Evolutionary conservation across 2,113 vertebrate species (phyloP).

Genomic region (Elephantulus edwardii): DNA sequence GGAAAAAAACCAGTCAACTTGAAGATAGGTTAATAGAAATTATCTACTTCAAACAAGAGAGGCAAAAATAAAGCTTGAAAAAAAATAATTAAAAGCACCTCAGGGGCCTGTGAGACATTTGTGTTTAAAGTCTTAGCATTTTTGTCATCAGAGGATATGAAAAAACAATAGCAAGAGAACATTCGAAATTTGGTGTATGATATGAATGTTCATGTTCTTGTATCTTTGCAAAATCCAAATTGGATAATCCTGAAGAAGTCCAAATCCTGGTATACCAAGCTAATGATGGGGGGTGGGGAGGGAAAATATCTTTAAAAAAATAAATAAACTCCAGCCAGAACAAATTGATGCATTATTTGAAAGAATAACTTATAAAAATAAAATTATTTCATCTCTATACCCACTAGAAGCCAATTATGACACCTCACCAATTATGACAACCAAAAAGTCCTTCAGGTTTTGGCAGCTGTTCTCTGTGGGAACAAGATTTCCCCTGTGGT

Average conservation of each 20-base stretch:
- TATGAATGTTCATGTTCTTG: background rate
- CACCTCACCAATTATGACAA: background rate
- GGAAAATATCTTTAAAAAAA: too few relatives aligned
- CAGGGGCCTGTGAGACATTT: background rate
- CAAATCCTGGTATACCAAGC: background rate
- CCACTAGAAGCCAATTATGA: background rate
- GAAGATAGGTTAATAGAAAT: conserved; percentile 2
- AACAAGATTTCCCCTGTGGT: too few relatives aligned
- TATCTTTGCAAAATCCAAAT: background rate
- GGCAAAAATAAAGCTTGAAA: background rate
- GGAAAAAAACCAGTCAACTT: background rate
- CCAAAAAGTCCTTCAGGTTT: background rate
- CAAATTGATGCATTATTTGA: background rate
- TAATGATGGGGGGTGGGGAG: background rate
- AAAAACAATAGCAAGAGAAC: conserved; percentile 34
- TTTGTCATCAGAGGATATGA: background rate
- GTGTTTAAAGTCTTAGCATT: background rate
- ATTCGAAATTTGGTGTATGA: background rate
- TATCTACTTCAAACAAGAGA: background rate
- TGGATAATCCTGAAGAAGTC: background rate
- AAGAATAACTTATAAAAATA: background rate
- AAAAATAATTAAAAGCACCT: background rate
- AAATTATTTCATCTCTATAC: background rate
- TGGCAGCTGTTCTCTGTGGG: background rate
- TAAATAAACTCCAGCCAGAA: too few relatives aligned